phyloP scores from a whole-genome alignment of 2,888 invertebrate genomes.

The Cephus sareptanus region DNA sequence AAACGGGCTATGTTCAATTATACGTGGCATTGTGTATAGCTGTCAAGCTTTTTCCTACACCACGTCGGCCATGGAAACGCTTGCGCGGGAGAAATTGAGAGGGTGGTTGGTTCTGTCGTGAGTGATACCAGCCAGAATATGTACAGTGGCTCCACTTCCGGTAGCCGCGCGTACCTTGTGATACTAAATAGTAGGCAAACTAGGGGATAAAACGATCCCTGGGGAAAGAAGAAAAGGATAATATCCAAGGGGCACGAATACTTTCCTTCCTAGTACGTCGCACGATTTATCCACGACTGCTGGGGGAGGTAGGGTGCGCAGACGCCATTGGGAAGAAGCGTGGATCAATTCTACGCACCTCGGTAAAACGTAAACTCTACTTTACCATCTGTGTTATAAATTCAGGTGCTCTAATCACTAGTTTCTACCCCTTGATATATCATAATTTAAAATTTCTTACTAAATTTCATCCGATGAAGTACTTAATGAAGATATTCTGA shows the following conservation, averaged over 20 bases:
- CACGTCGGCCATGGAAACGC: conserved; percentile 37
- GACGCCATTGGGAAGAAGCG: background rate
- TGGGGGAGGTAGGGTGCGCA: background rate
- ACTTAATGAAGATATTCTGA: background rate
- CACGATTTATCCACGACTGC: background rate
- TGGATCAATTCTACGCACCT: background rate
- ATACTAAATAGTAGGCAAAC: background rate
- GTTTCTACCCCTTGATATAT: background rate
- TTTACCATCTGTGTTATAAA: background rate
- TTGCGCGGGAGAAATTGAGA: conserved; percentile 16
- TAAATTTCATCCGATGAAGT: background rate
- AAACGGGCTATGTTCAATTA: conserved; percentile 12
- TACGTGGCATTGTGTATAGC: conserved; percentile 45
- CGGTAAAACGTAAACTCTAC: background rate
- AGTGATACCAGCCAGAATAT: conserved; percentile 7
- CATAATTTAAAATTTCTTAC: background rate
- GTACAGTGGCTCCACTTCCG: conserved; percentile 21
- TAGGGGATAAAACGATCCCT: background rate
- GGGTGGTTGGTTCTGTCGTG: conserved; percentile 7
- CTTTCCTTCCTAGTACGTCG: background rate
- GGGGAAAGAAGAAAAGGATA: background rate
- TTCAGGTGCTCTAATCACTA: background rate
- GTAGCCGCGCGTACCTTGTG: background rate
- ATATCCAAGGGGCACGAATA: background rate
- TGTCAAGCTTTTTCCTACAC: conserved; percentile 32